phyloP scores from a whole-genome alignment of 1,140 invertebrate species.

The Aplysia californica region DNA sequence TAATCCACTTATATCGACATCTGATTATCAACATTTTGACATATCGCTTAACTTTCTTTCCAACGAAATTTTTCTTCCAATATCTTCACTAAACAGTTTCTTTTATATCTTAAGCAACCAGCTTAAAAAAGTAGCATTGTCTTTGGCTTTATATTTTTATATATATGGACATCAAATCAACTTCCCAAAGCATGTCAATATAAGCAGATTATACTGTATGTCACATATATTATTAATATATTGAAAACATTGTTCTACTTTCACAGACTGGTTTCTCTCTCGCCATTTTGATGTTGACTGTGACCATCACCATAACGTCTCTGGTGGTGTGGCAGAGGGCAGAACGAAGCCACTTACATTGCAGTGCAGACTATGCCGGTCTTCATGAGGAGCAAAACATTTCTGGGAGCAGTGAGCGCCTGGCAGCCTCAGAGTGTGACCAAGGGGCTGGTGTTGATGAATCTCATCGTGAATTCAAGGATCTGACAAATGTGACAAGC shows the following conservation, averaged over 20 bases:
- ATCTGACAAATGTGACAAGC: background rate
- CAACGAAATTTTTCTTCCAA: too few relatives aligned
- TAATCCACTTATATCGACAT: too few relatives aligned
- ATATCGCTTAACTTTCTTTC: too few relatives aligned
- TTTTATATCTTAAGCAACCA: too few relatives aligned
- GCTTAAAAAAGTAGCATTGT: too few relatives aligned
- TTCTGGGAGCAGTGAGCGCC: background rate
- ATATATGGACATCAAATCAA: too few relatives aligned
- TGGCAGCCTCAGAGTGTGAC: background rate
- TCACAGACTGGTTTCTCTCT: slow-evolving; percentile 19
- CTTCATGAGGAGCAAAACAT: background rate
- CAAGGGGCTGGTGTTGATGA: background rate
- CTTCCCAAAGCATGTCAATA: too few relatives aligned
- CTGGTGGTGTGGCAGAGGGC: slow-evolving; percentile 82
- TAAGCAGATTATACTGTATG: background rate
- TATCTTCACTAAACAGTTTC: too few relatives aligned
- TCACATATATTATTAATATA: background rate
- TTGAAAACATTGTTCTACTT: too few relatives aligned
- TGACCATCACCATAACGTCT: slow-evolving; percentile 74
- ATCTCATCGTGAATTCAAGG: background rate
- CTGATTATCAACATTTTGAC: too few relatives aligned
- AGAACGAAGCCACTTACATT: slow-evolving; percentile 44
- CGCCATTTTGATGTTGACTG: background rate
- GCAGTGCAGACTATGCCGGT: background rate
- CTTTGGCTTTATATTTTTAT: too few relatives aligned